Conservation (phyloP, 1,140 invertebrate genomes). For the Adoxophyes honmai region DNA sequence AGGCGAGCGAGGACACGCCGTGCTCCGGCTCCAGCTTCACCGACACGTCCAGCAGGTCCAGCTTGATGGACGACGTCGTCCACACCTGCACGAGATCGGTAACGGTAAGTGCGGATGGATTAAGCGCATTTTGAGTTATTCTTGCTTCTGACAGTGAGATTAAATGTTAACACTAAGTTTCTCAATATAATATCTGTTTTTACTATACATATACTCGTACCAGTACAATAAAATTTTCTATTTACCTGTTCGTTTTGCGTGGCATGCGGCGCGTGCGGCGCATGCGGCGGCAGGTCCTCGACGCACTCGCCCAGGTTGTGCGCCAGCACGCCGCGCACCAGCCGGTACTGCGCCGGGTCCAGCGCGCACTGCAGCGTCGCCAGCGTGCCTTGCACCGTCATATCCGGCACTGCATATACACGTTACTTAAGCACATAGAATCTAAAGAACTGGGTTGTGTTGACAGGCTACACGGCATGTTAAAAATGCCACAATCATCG, state of each 20-base stretch:
- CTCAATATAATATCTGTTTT: neutral
- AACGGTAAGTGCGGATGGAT: no score
- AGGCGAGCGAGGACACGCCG: conserved; percentile 84
- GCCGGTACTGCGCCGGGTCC: conserved; percentile 90
- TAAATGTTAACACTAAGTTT: no score
- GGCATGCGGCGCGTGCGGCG: conserved; percentile 18
- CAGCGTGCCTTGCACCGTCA: conserved; percentile 90
- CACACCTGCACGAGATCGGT: conserved; percentile 74
- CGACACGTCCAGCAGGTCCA: conserved; percentile 93
- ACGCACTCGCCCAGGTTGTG: conserved; percentile 96
- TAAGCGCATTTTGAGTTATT: no score
- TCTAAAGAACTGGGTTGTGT: no score
- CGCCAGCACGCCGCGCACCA: conserved; percentile 91
- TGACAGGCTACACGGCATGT: no score
- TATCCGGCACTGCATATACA: conserved; percentile 85
- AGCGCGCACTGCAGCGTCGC: conserved; percentile 91
- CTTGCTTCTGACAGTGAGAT: no score
- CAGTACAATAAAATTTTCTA: no score
- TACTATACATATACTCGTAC: no score
- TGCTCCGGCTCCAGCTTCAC: conserved; percentile 82
- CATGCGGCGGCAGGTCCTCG: conserved; percentile 79
- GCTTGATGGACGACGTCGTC: conserved; percentile 86
- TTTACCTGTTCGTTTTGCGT: conserved; percentile 7
- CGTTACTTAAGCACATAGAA: neutral
- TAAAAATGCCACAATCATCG: no score